A percentile compares a stretch with the other conserved stretches of the same genome.
These are phyloP conservation scores for Alcis repandata DNA, from an alignment of 2,888 invertebrate species.

Conservation along the genomic window DNA sequence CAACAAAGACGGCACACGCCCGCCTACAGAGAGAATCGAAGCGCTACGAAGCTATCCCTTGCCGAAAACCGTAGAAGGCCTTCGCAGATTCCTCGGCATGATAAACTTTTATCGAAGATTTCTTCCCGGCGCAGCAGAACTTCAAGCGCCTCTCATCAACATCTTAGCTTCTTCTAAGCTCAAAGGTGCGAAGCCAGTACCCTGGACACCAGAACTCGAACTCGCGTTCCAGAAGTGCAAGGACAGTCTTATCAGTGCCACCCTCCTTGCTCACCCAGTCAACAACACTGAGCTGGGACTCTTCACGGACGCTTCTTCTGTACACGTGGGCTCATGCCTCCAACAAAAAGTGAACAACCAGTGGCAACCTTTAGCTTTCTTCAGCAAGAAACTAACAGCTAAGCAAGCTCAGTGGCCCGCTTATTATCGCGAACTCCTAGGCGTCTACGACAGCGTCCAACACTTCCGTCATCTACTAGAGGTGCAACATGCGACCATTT, in stretches of 20 bases:
- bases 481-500: conserved; percentile 14
- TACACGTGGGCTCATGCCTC: conserved; percentile 27
- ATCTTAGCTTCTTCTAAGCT: background rate
- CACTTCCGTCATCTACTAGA: conserved; percentile 50
- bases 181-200: background rate
- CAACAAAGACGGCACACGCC: background rate
- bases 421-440: conserved; percentile 67
- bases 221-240: background rate
- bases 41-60: background rate
- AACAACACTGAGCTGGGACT: background rate
- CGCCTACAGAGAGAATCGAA: background rate
- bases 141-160: background rate
- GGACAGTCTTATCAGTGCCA: background rate
- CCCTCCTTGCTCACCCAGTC: background rate
- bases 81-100: background rate
- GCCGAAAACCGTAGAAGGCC: background rate
- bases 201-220: background rate
- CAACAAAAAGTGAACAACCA: conserved; percentile 32
- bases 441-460: background rate
- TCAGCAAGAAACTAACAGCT: conserved; percentile 35
- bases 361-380: conserved; percentile 39
- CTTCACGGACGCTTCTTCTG: conserved; percentile 35
- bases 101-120: conserved; percentile 1
- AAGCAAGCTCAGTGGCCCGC: conserved; percentile 47
- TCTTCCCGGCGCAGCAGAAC: background rate